Evolutionary conservation across 2,888 invertebrate genomes (phyloP), one percentile per base, ranked within the genome.

Genomic region (Pachliopta kotzebuea): DNA sequence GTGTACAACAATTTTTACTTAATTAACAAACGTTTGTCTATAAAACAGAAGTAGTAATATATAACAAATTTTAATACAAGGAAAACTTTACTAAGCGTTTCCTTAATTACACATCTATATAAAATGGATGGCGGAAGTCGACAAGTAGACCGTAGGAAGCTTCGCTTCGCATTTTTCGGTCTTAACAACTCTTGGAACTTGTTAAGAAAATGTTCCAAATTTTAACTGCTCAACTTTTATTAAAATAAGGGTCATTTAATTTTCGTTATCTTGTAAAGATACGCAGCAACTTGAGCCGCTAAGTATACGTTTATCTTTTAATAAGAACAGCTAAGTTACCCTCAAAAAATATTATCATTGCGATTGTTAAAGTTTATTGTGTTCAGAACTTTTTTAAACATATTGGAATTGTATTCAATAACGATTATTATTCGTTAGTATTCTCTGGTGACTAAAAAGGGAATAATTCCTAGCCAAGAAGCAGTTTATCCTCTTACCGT

Each of bases 51-150:
- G 8, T 45, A n/a, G 9, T n/a, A 45, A n/a, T n/a, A 45, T 45
- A 45, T n/a, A n/a, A 45, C 18, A n/a, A 8, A 37, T 18, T n/a
- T 45, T 45, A 18, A 45, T 18, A 45, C 45, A 59, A 20, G 6
- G 23, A 62, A 57, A 53, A 57, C 9, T 45, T 54, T 11, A 2
- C 57, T 45, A 23, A 45, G 23, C 18, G 24, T 63, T 63, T 55
- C 54, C 54, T 63, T 63, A 58, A 63, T 63, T 58, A 63, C 58
- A 63, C 58, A 63, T 63, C 58, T 58, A 54, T 54, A 58, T 58
- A 58, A 54, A 58, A 58, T 54, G 58, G 59, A 59, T 54, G 56
- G 50, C 20, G 37, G 55, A 31, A 59, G 59, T 45, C 53, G 18
- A 55, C 42, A 29, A 59, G 63, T 58, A 26, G 53, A 20, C 42